Conservation (phyloP, 2,888 invertebrate species). For the Vesta saturnalis region DNA sequence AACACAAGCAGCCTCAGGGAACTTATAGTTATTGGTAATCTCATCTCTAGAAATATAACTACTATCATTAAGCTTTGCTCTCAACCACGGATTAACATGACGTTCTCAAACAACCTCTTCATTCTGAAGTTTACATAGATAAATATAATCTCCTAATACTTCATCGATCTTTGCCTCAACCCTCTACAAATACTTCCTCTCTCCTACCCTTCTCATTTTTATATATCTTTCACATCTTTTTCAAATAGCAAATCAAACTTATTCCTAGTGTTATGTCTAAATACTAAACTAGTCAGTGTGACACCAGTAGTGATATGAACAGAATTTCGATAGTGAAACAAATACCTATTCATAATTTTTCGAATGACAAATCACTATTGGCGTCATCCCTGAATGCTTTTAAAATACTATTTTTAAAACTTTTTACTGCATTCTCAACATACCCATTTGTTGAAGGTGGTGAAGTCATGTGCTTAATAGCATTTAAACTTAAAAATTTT, state of each 20-base stretch:
- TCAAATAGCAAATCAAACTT: conserved; percentile 10
- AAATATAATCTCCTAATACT: background rate
- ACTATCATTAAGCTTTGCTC: too few species aligned
- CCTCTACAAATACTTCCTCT: background rate
- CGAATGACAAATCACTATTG: background rate
- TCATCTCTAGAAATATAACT: too few species aligned
- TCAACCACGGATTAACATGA: background rate
- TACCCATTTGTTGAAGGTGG: background rate
- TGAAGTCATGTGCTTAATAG: background rate
- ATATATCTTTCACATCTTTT: background rate
- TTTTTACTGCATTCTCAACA: background rate
- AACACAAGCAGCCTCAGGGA: background rate
- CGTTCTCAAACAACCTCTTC: conserved; percentile 1
- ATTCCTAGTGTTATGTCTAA: background rate
- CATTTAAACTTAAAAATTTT: background rate
- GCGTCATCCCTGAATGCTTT: background rate
- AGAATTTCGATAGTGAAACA: conserved; percentile 10
- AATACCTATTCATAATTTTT: background rate
- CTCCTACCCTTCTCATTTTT: background rate
- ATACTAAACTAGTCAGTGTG: conserved; percentile 2
- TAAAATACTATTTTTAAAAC: background rate
- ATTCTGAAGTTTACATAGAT: background rate
- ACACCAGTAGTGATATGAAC: conserved; percentile 10
- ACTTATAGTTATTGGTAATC: background rate
- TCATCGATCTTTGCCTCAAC: conserved; percentile 6